These are phyloP conservation scores for Diaprepes abbreviatus DNA, from an alignment of 2,888 invertebrate species.

Conservation along the genomic window DNA sequence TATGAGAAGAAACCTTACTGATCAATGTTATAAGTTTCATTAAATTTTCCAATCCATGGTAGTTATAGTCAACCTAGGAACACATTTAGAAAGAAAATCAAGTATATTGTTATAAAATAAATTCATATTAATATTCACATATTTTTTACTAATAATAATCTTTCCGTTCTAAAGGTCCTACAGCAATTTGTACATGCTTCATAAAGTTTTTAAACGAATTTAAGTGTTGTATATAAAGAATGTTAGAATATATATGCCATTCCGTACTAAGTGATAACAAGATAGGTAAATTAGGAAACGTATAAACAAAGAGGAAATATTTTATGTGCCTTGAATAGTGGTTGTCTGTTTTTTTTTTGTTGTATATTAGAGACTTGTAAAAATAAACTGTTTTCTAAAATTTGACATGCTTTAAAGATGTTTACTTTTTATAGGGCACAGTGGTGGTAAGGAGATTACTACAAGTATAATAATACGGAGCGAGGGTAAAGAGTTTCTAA, in stretches of 20 bases:
- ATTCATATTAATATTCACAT: conserved; percentile 1
- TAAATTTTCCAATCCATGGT: neutral
- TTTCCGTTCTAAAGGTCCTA: neutral
- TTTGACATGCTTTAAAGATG: neutral
- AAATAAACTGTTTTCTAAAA: neutral
- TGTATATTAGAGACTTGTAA: neutral
- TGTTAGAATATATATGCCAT: conserved; percentile 44
- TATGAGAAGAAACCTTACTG: too few species aligned
- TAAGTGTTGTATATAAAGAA: conserved; percentile 17
- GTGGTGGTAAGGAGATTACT: neutral
- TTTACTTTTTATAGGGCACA: neutral
- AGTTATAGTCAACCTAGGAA: neutral
- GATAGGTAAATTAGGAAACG: neutral
- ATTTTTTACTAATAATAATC: conserved; percentile 2
- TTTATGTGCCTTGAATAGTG: conserved; percentile 56
- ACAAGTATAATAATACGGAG: neutral
- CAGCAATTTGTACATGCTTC: conserved; percentile 11
- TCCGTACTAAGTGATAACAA: conserved; percentile 54
- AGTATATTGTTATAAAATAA: neutral
- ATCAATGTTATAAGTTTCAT: neutral
- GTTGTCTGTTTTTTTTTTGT: conserved; percentile 35
- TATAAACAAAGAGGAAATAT: conserved; percentile 38
- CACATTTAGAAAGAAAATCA: neutral
- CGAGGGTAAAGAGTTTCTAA: too few species aligned
- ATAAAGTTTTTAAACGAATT: neutral